phyloP scores from a whole-genome alignment of 2,113 vertebrate species.

The Alces alces region DNA sequence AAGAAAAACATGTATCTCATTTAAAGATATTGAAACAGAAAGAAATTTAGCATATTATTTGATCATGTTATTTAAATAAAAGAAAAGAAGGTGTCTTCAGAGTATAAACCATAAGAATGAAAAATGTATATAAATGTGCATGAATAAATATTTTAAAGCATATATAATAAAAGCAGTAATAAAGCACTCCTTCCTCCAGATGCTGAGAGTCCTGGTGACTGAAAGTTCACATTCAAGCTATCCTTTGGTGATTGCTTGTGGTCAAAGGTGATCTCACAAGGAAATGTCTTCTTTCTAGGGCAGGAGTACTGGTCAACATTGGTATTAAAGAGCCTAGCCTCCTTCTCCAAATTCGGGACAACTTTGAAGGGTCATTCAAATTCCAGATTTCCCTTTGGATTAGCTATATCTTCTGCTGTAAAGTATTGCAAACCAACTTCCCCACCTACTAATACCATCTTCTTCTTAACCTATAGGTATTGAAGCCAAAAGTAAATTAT shows the following conservation, averaged over 20 bases:
- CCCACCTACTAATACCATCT: not conserved
- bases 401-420: not conserved
- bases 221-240: not conserved
- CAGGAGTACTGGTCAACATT: not conserved
- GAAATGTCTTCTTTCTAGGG: not conserved
- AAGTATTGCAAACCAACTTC: not conserved
- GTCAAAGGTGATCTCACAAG: not conserved
- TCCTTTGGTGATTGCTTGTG: not conserved
- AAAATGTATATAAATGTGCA: not conserved
- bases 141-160: not conserved
- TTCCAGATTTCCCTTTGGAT: not conserved
- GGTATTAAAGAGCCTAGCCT: not conserved
- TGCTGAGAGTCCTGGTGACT: not conserved
- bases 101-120: not conserved
- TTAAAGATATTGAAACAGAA: not conserved
- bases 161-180: not conserved
- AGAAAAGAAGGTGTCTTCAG: not conserved
- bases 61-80: not conserved
- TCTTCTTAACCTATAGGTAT: not conserved
- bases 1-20: not conserved
- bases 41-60: not conserved
- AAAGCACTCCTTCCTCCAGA: not conserved
- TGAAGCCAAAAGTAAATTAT: not conserved
- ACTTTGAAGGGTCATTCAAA: not conserved
- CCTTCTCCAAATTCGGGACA: not conserved